Percentiles rank a stretch among this genome's conserved stretches.
These are phyloP conservation scores for Brenthis ino DNA, from an alignment of 2,888 invertebrate genomes.

Conservation along the genomic window DNA sequence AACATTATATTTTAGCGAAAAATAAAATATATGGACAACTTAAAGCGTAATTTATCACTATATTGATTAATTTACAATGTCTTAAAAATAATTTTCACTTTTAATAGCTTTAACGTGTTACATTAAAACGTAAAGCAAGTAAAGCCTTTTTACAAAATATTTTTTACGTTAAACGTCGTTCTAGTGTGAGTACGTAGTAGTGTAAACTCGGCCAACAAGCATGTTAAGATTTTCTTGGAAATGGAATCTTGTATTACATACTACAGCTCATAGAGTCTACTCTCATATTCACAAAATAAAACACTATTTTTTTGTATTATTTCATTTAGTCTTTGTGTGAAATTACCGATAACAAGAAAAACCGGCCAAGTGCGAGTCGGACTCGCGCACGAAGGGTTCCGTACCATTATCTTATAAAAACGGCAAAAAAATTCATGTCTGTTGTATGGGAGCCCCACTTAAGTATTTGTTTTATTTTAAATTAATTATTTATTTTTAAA, in stretches of 20 bases:
- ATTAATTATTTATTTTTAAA: too few relatives aligned
- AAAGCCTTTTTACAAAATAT: neutral
- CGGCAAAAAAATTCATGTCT: too few relatives aligned
- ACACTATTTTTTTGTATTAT: neutral
- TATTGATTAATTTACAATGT: too few relatives aligned
- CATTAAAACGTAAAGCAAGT: neutral
- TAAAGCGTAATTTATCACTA: too few relatives aligned
- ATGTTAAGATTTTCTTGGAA: conserved; percentile 23
- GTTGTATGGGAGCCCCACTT: too few relatives aligned
- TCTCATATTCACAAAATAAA: conserved; percentile 3
- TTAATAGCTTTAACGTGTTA: neutral
- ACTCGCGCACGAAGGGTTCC: too few relatives aligned
- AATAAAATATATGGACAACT: too few relatives aligned
- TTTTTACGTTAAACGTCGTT: conserved; percentile 11
- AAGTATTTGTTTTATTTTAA: too few relatives aligned
- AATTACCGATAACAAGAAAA: neutral
- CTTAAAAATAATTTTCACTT: too few relatives aligned
- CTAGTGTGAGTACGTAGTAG: conserved; percentile 7
- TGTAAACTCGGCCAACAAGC: conserved; percentile 24
- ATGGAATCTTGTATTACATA: conserved; percentile 20
- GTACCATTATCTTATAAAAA: too few relatives aligned
- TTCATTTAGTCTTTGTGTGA: neutral
- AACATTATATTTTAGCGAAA: too few relatives aligned
- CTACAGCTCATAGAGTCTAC: conserved; percentile 2
- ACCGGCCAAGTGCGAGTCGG: too few relatives aligned